A percentile compares a stretch with the other conserved stretches of the same genome.
phyloP scores from a whole-genome alignment of 1,140 invertebrate species.

The Reticulitermes speratus region DNA sequence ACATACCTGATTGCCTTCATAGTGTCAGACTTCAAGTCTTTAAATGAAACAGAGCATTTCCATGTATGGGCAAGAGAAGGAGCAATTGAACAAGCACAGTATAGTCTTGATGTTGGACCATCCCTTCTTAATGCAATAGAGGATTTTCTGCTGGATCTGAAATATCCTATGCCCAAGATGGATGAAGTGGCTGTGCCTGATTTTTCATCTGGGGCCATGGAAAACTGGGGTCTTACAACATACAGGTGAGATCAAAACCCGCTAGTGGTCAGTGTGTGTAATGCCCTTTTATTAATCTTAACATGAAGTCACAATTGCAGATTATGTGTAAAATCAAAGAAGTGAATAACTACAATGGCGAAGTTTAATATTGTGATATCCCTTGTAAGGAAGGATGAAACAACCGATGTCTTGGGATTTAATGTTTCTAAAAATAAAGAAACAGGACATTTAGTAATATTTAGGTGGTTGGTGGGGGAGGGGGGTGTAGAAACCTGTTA shows the following conservation, averaged over 20 bases:
- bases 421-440: too few species aligned
- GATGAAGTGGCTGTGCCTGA: constrained; percentile 54
- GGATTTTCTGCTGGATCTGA: neutral
- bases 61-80: neutral
- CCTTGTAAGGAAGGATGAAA: too few species aligned
- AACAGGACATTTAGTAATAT: too few species aligned
- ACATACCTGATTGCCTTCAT: constrained; percentile 76
- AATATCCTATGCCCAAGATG: constrained; percentile 28
- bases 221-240: constrained; percentile 61
- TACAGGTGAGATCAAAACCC: constrained; percentile 40
- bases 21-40: constrained; percentile 61
- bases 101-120: constrained; percentile 76
- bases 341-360: too few species aligned
- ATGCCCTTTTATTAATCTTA: neutral
- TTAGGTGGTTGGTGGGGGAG: too few species aligned
- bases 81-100: constrained; percentile 74
- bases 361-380: too few species aligned
- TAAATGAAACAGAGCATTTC: neutral
- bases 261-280: neutral
- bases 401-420: too few species aligned
- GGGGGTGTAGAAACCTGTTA: too few species aligned
- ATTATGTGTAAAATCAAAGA: neutral
- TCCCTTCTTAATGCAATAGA: constrained; percentile 52
- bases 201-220: constrained; percentile 58
- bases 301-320: neutral